phyloP scores from a whole-genome alignment of 2,113 vertebrate species.

The Myiozetetes cayanensis region DNA sequence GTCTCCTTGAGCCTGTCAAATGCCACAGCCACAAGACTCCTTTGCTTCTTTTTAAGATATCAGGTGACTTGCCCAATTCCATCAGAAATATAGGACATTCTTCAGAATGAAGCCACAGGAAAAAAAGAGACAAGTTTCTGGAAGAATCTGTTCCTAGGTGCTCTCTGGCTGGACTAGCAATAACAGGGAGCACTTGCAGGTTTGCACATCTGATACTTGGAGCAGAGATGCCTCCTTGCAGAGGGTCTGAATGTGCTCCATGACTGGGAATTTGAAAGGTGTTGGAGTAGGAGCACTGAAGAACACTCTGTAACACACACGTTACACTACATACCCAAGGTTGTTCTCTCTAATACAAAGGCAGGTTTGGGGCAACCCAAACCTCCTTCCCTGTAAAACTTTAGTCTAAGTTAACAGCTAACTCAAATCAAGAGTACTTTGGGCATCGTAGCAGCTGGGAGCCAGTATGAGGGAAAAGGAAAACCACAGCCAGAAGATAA shows the following conservation, averaged over 20 bases:
- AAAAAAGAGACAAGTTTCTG: not conserved
- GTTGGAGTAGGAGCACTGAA: not conserved
- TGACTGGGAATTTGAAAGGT: not conserved
- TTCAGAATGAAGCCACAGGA: not conserved
- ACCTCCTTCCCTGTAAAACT: not conserved
- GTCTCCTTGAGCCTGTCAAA: not conserved
- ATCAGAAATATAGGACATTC: not conserved
- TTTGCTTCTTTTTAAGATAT: not conserved
- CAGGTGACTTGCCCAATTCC: not conserved
- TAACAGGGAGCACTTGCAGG: not conserved
- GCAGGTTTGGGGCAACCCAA: not conserved
- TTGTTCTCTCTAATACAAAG: not conserved
- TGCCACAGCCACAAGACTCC: not conserved
- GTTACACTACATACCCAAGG: fast-evolving
- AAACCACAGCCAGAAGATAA: not conserved
- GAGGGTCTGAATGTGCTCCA: not conserved
- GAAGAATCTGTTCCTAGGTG: not conserved
- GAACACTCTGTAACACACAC: not conserved
- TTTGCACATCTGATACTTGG: not conserved
- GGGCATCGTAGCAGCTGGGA: not conserved
- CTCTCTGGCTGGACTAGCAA: not conserved
- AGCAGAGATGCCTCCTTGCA: not conserved
- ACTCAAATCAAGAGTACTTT: not conserved
- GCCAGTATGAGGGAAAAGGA: not conserved
- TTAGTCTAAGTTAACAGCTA: not conserved